Evolutionary conservation across 1,140 invertebrate species (phyloP).

Genomic region (Bombus consobrinus): DNA sequence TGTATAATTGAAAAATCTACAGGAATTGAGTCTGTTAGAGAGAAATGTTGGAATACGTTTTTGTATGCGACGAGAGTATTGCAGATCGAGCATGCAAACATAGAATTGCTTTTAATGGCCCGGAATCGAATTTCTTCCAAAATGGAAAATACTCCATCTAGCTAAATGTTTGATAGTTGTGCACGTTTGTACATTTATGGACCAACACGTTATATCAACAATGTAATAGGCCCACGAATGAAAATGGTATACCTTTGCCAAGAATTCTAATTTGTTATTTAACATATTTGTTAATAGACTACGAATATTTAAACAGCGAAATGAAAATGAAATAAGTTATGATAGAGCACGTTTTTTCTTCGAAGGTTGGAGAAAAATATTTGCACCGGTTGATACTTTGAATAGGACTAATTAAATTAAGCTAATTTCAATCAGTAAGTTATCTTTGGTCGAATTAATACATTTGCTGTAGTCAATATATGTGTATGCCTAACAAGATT

Average conservation of each 20-base stretch:
- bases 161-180: not conserved
- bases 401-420: no score
- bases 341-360: no score
- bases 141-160: slow-evolving; percentile 21
- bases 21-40: slow-evolving; percentile 12
- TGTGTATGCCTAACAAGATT: no score
- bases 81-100: slow-evolving; percentile 21
- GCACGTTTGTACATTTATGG: no score
- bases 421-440: no score
- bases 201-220: not conserved
- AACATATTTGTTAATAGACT: not conserved
- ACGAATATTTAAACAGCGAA: no score
- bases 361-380: no score
- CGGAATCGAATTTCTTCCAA: slow-evolving; percentile 33
- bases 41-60: slow-evolving; percentile 5
- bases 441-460: no score
- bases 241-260: not conserved
- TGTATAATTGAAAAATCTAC: slow-evolving; percentile 1
- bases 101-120: slow-evolving; percentile 47
- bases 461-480: no score
- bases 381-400: no score
- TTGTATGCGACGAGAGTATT: not conserved
- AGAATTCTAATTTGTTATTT: not conserved
- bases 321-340: not conserved
- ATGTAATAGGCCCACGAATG: not conserved